phyloP scores from a whole-genome alignment of 2,888 invertebrate species.

The Orthosia incerta region DNA sequence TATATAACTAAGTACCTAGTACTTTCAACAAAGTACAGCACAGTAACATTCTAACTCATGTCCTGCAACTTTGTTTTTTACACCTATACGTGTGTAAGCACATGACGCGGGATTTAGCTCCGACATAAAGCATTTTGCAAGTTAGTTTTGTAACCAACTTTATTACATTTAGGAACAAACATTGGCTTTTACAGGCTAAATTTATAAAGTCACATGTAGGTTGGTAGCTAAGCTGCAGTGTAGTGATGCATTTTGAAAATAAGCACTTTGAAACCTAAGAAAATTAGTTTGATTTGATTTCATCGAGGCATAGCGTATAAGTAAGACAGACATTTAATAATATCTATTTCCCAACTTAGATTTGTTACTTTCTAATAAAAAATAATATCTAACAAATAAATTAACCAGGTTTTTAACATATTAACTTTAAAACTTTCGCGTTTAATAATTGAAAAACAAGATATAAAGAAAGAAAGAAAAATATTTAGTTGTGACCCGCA shows the following conservation, averaged over 20 bases:
- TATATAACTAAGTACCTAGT: too few species aligned
- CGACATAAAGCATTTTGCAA: conserved; percentile 39
- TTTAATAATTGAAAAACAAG: too few species aligned
- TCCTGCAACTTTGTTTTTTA: conserved; percentile 51
- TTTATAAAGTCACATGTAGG: background rate
- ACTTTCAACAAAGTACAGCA: background rate
- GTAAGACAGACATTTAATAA: too few species aligned
- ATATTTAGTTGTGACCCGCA: too few species aligned
- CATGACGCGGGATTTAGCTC: conserved; percentile 20
- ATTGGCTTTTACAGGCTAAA: background rate
- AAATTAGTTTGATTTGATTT: too few species aligned
- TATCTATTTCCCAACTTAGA: too few species aligned
- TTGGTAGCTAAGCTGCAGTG: too few species aligned
- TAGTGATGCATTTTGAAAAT: too few species aligned
- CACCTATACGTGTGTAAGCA: conserved; percentile 5
- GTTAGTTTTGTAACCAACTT: conserved; percentile 33
- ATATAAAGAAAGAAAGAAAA: too few species aligned
- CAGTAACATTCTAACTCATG: conserved; percentile 12
- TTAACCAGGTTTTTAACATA: background rate
- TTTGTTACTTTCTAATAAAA: background rate
- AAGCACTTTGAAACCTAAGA: too few species aligned
- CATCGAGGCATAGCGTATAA: too few species aligned
- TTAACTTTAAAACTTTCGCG: too few species aligned
- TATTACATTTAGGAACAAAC: conserved; percentile 36
- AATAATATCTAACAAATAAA: background rate